Percentiles rank a stretch among this genome's conserved stretches.
Evolutionary conservation across 1,140 invertebrate genomes (phyloP).

Genomic region (Drosophila takahashii): DNA sequence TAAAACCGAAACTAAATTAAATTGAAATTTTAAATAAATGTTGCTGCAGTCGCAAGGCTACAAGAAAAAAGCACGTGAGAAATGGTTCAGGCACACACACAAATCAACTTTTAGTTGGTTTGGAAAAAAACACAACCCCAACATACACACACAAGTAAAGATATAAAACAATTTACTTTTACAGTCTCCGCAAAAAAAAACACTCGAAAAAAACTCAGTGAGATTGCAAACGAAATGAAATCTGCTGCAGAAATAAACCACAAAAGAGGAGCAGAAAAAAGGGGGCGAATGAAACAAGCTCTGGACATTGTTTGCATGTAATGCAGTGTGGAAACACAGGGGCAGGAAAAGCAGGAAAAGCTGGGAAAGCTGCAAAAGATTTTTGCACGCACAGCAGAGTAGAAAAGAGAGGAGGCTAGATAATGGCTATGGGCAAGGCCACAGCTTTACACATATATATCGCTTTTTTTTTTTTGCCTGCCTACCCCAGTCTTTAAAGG

Average conservation of each 20-base stretch:
- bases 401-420: slow-evolving; percentile 32
- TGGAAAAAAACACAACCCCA: slow-evolving; percentile 16
- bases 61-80: slow-evolving; percentile 62
- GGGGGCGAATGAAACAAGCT: slow-evolving; percentile 39
- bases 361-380: slow-evolving; percentile 52
- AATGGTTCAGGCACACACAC: slow-evolving; percentile 50
- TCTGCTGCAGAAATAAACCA: slow-evolving; percentile 73
- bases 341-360: slow-evolving; percentile 16
- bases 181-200: slow-evolving; percentile 33
- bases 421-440: slow-evolving; percentile 41
- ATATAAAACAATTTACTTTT: slow-evolving; percentile 79
- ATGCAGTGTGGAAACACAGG: slow-evolving; percentile 36
- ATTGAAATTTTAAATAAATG: slow-evolving; percentile 82
- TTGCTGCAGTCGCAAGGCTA: slow-evolving; percentile 29
- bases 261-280: slow-evolving; percentile 39
- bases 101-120: slow-evolving; percentile 54
- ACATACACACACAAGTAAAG: slow-evolving; percentile 26
- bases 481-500: slow-evolving; percentile 46
- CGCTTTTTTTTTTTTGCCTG: neutral
- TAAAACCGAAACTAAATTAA: slow-evolving; percentile 83
- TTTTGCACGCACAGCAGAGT: slow-evolving; percentile 66
- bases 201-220: slow-evolving; percentile 30
- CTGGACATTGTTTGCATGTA: slow-evolving; percentile 57
- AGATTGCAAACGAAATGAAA: slow-evolving; percentile 76
- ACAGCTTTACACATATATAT: slow-evolving; percentile 15